Evolutionary conservation across 2,797 vertebrate species (phyloP).

Genomic region (Hyperoplus immaculatus): DNA sequence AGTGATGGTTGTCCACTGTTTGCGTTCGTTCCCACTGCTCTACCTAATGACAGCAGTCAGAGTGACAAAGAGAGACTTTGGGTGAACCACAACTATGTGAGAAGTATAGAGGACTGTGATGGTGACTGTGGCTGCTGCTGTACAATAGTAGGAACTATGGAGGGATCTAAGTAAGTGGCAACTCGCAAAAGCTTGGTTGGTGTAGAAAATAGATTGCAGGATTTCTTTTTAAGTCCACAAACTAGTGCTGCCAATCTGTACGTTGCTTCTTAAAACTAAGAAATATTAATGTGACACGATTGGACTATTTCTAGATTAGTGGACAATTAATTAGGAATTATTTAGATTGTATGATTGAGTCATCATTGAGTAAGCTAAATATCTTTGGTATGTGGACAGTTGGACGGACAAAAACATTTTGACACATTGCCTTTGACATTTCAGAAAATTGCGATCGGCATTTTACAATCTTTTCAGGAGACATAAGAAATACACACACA

Average conservation of each 20-base stretch:
- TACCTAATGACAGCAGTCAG: slow-evolving; percentile 28
- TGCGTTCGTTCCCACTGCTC: slow-evolving; percentile 36
- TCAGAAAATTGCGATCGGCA: too few species aligned
- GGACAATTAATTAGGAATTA: background rate
- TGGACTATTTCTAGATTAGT: background rate
- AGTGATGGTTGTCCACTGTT: slow-evolving; percentile 29
- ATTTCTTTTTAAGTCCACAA: background rate
- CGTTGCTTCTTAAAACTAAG: too few species aligned
- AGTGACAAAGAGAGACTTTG: slow-evolving; percentile 37
- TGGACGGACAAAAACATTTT: too few species aligned
- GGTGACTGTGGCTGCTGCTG: slow-evolving; percentile 30
- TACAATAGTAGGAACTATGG: slow-evolving; percentile 15
- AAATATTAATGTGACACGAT: background rate
- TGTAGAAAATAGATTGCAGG: slow-evolving; percentile 13
- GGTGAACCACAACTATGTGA: slow-evolving; percentile 60
- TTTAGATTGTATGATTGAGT: background rate
- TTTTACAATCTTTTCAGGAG: too few species aligned
- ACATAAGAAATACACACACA: too few species aligned
- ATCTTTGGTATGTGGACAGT: too few species aligned
- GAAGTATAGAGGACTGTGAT: slow-evolving; percentile 21
- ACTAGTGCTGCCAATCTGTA: background rate
- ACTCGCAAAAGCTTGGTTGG: slow-evolving; percentile 21
- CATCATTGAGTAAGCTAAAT: too few species aligned
- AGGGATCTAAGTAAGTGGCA: slow-evolving; percentile 11
- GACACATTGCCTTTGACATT: too few species aligned